These are phyloP conservation scores for Triops longicaudatus DNA, from an alignment of 1,140 invertebrate genomes.

Conservation along the genomic window DNA sequence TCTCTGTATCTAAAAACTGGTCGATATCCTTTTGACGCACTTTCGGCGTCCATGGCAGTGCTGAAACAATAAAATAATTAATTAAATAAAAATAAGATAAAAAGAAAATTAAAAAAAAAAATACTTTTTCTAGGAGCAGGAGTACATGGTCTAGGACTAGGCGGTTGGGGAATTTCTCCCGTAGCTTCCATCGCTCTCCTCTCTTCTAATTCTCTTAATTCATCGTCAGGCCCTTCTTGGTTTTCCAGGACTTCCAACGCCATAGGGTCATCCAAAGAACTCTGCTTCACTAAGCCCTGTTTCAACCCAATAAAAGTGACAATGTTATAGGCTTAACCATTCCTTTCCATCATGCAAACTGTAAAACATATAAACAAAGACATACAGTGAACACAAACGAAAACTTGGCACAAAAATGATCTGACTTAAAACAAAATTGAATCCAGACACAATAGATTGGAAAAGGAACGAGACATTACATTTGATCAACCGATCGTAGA, in stretches of 20 bases:
- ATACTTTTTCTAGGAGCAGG: conserved; percentile 38
- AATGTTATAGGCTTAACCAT: neutral
- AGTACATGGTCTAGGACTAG: conserved; percentile 46
- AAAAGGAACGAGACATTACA: conserved; percentile 26
- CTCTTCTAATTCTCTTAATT: conserved; percentile 44
- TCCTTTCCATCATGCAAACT: neutral
- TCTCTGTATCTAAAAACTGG: conserved; percentile 77
- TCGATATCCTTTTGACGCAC: conserved; percentile 90
- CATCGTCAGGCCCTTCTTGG: conserved; percentile 38
- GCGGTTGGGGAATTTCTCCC: conserved; percentile 39
- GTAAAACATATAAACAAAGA: neutral
- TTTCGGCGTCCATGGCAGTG: conserved; percentile 89
- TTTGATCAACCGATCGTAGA: neutral
- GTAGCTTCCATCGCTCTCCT: conserved; percentile 38
- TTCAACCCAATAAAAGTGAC: neutral
- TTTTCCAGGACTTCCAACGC: conserved; percentile 52
- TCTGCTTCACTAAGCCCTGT: conserved; percentile 83
- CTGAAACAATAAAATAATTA: conserved; percentile 29
- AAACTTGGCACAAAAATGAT: too few relatives aligned
- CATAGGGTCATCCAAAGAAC: conserved; percentile 76
- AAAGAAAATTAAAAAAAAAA: neutral
- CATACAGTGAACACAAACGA: neutral
- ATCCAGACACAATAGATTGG: too few relatives aligned
- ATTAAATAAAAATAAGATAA: neutral
- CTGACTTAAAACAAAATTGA: too few relatives aligned